Percentiles rank a stretch among this genome's conserved stretches.
Evolutionary conservation across 2,888 invertebrate genomes (phyloP).

Genomic region (Yponomeuta plumbellus): DNA sequence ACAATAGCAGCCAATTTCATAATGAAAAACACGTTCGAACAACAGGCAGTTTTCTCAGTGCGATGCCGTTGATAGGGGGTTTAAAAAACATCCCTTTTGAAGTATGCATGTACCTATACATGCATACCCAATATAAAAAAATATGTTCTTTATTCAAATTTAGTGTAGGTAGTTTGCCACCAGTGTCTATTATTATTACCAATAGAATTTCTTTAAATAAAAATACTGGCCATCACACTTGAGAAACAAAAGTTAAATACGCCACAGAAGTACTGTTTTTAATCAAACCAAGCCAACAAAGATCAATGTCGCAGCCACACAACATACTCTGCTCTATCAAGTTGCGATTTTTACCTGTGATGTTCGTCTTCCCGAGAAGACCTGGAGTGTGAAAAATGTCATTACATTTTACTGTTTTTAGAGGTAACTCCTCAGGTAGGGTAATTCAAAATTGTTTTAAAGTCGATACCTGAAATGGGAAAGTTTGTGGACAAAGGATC

Average conservation of each 20-base stretch:
- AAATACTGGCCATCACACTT: conserved; percentile 10
- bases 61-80: conserved; percentile 9
- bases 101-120: neutral
- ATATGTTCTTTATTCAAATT: neutral
- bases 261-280: conserved; percentile 2
- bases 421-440: conserved; percentile 36
- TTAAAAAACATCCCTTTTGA: neutral
- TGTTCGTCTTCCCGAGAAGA: conserved; percentile 78
- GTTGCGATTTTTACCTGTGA: conserved; percentile 66
- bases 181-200: neutral
- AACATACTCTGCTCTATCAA: conserved; percentile 51
- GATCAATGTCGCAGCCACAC: conserved; percentile 57
- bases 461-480: conserved; percentile 73
- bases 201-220: neutral
- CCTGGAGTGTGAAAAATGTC: conserved; percentile 76
- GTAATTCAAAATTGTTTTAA: conserved; percentile 36
- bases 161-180: neutral
- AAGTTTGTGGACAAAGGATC: conserved; percentile 66
- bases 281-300: conserved; percentile 35
- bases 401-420: conserved; percentile 67
- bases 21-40: conserved; percentile 12
- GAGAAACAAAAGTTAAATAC: conserved; percentile 11
- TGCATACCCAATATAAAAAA: no score
- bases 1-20: conserved; percentile 15
- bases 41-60: conserved; percentile 15